These are phyloP conservation scores for Trichoplusia ni DNA, from an alignment of 1,140 invertebrate genomes.

Conservation along the genomic window DNA sequence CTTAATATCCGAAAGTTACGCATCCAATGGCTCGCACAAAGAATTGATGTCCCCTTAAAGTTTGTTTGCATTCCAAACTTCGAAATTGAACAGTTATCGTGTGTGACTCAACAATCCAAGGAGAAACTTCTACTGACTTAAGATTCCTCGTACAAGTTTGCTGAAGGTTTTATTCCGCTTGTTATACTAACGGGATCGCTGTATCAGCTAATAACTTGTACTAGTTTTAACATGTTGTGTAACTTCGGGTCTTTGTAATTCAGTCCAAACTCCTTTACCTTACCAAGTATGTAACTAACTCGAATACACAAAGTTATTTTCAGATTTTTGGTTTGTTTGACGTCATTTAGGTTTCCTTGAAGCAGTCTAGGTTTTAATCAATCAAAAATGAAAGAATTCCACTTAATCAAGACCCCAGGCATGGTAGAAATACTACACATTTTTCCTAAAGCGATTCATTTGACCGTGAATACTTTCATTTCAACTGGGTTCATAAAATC, in stretches of 20 bases:
- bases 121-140: not conserved
- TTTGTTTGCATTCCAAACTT: not conserved
- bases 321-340: no score
- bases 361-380: no score
- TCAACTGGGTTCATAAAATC: not conserved
- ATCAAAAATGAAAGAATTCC: no score
- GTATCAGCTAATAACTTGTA: no score
- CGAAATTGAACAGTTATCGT: not conserved
- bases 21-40: not conserved
- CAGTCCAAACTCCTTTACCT: no score
- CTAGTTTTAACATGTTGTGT: no score
- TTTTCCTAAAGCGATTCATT: not conserved
- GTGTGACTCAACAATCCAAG: not conserved
- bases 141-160: not conserved
- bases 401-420: no score
- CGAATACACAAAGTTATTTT: no score
- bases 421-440: not conserved
- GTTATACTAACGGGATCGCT: no score
- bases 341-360: no score
- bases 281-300: no score
- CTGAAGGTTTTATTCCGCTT: not conserved
- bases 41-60: not conserved
- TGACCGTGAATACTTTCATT: not conserved
- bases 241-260: no score
- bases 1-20: not conserved